phyloP scores from a whole-genome alignment of 2,797 vertebrate genomes.

The Miopithecus talapoin region DNA sequence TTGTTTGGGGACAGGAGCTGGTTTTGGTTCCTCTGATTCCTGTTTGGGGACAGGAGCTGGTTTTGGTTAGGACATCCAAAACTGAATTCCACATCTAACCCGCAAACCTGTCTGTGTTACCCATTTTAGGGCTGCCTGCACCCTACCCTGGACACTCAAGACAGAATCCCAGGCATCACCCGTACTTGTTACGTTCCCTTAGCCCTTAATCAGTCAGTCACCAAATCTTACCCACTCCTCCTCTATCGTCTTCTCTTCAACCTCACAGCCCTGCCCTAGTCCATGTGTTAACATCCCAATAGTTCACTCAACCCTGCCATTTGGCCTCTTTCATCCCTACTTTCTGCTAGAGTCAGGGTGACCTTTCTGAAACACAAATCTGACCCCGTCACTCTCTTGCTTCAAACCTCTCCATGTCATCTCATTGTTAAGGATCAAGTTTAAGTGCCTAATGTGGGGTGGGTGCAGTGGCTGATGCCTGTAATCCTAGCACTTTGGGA shows the following conservation, averaged over 20 bases:
- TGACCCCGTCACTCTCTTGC: not conserved
- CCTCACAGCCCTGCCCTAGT: not conserved
- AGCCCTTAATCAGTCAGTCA: not conserved
- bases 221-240: not conserved
- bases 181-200: not conserved
- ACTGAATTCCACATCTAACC: not conserved
- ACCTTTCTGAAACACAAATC: not conserved
- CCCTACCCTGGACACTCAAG: not conserved
- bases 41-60: conserved; percentile 44
- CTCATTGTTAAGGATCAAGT: not conserved
- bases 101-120: not conserved
- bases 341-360: not conserved
- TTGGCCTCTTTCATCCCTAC: not conserved
- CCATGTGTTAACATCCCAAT: not conserved
- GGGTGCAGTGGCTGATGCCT: not conserved
- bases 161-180: not conserved
- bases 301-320: not conserved
- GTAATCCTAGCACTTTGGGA: not conserved
- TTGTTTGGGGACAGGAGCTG: conserved; percentile 65
- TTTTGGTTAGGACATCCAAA: not conserved
- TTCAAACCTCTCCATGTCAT: not conserved
- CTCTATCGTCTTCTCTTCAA: not conserved
- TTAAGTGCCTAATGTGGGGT: not conserved
- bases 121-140: not conserved
- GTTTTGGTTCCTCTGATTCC: conserved; percentile 69